A percentile compares a stretch with the other conserved stretches of the same genome.
These are phyloP conservation scores for Stictocephala bisonia DNA, from an alignment of 2,888 invertebrate species.

Conservation along the genomic window DNA sequence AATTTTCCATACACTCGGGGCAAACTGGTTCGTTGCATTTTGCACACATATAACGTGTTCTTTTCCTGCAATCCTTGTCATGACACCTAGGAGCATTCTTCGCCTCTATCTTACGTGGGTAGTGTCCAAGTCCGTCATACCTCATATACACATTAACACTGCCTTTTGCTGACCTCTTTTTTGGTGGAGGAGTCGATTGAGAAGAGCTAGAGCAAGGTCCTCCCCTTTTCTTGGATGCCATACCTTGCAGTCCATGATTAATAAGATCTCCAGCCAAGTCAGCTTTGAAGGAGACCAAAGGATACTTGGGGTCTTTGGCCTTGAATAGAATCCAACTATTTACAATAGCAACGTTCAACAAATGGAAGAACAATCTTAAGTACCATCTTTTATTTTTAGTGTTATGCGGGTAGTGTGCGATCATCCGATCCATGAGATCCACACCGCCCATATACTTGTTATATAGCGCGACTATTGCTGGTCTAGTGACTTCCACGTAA, in stretches of 20 bases:
- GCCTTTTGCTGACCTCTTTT: neutral
- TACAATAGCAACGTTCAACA: constrained; percentile 10
- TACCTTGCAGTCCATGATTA: too few species aligned
- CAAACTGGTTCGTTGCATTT: neutral
- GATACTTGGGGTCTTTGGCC: neutral
- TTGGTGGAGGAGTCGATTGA: neutral
- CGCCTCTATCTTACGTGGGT: neutral
- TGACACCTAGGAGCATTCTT: neutral
- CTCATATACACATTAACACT: neutral
- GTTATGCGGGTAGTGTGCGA: constrained; percentile 45
- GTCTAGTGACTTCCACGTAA: neutral
- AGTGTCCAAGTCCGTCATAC: constrained; percentile 13
- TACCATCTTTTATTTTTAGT: constrained; percentile 46
- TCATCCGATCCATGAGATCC: constrained; percentile 44
- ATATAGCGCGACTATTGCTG: neutral
- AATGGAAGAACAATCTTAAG: constrained; percentile 49
- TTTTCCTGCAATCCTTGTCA: neutral
- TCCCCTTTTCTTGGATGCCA: neutral
- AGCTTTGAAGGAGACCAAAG: constrained; percentile 12
- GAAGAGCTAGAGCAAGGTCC: neutral
- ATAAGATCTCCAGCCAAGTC: neutral
- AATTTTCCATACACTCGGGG: constrained; percentile 28
- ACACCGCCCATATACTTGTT: constrained; percentile 45
- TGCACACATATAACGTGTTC: neutral
- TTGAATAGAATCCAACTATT: constrained; percentile 41